Evolutionary conservation across 2,888 invertebrate species (phyloP), one percentile per base, ranked within the genome.

Genomic region (Metopia argyrocephala): DNA sequence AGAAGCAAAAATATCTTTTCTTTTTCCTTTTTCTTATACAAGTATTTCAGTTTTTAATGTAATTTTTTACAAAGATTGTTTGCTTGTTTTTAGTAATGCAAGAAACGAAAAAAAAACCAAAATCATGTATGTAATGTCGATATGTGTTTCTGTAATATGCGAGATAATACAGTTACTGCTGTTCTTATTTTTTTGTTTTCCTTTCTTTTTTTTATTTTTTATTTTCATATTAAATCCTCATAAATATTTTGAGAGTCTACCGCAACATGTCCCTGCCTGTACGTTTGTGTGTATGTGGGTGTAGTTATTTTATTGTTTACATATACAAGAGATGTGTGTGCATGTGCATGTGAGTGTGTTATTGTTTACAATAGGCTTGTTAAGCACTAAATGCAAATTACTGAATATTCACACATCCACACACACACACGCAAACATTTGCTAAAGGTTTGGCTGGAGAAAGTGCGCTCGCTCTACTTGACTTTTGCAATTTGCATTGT

Each of bases 401-500:
- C 59, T 75, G 75, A 54, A 46, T 46, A 27, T 4, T 25, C 9
- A 28, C n/a, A 52, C 7, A 66, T 38, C 7, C 9, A 1, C 12
- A 38, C 9, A 2, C 31, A 31, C 12, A 0, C 38, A 38, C 15
- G 15, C 38, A 38, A 3, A 15, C 15, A 38, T 38, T 3, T 4
- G 38, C 15, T 1, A 38, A 48, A 6, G n/a, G 27, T 50, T 70
- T 70, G 69, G 28, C 57, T 64, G 45, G 62, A 38, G 65, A 56
- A 69, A 62, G 54, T 62, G 38, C 18, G 56, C 57, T 64, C 18
- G 56, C 57, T 64, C 28, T 48, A 28, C 69, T 57, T 69, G 57
- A 52, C 69, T 64, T 69, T 62, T 20, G 62, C 46, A 69, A 69
- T 76, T 69, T 69, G 54, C 46, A 64, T 69, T 69, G 76, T 69